Conservation (phyloP, 2,888 invertebrate genomes). For the Ptychoptera albimana region DNA sequence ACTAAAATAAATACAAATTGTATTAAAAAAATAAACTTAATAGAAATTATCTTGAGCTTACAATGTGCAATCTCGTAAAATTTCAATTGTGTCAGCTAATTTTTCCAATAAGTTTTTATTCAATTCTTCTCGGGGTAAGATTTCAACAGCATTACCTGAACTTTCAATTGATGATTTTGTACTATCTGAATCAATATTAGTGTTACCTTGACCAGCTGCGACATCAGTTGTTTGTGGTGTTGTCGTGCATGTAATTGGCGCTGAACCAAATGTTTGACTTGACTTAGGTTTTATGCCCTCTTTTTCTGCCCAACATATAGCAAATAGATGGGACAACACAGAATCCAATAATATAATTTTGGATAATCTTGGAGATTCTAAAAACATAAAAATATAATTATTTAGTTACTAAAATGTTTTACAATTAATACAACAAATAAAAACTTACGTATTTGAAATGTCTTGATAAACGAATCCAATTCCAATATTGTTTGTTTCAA, state of each 20-base stretch:
- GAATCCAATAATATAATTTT: slow-evolving; percentile 26
- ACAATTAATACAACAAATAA: not conserved
- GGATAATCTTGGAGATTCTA: slow-evolving; percentile 24
- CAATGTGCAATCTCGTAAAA: slow-evolving; percentile 21
- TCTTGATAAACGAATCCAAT: slow-evolving; percentile 24
- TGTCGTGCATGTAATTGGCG: slow-evolving; percentile 7
- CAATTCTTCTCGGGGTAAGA: slow-evolving; percentile 11
- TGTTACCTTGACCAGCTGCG: not conserved
- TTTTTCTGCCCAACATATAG: slow-evolving; percentile 25
- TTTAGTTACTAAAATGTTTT: not conserved
- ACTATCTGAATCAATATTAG: not conserved
- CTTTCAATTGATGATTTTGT: slow-evolving; percentile 4
- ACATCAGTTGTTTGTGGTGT: slow-evolving; percentile 5
- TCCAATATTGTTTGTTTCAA: slow-evolving; percentile 25
- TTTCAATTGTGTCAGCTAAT: slow-evolving; percentile 21
- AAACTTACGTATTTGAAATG: slow-evolving; percentile 21
- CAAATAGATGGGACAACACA: slow-evolving; percentile 27
- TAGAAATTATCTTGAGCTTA: slow-evolving; percentile 1
- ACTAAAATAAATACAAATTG: slow-evolving; percentile 7
- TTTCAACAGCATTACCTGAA: not conserved
- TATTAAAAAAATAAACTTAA: not conserved
- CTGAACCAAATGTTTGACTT: slow-evolving; percentile 10
- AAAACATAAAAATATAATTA: slow-evolving; percentile 3
- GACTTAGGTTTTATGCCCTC: slow-evolving; percentile 18
- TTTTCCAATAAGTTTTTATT: slow-evolving; percentile 22